These are phyloP conservation scores for Anser cygnoides DNA, from an alignment of 2,113 vertebrate genomes.

Conservation along the genomic window DNA sequence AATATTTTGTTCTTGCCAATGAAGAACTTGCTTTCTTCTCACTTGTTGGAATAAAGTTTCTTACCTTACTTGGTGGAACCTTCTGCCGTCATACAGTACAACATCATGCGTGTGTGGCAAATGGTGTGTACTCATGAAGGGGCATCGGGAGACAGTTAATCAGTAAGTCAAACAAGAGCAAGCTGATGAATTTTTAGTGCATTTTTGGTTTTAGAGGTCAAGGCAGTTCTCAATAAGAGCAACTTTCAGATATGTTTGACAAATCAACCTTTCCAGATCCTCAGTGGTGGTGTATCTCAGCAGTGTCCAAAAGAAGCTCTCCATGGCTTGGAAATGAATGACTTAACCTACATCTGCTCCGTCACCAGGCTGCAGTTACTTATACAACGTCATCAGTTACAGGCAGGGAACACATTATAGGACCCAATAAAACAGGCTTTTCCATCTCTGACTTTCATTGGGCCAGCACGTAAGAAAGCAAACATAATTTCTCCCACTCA, in stretches of 20 bases:
- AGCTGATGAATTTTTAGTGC: background rate
- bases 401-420: background rate
- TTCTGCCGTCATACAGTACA: rapidly evolving
- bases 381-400: background rate
- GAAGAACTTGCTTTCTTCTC: background rate
- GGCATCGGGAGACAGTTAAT: background rate
- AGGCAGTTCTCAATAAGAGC: background rate
- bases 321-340: background rate
- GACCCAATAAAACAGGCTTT: background rate
- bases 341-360: background rate
- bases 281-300: background rate
- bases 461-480: background rate
- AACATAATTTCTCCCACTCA: background rate
- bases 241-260: background rate
- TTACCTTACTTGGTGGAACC: background rate
- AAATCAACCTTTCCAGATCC: background rate
- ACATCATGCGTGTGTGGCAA: rapidly evolving
- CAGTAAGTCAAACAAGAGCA: background rate
- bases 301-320: background rate
- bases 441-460: background rate
- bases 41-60: background rate
- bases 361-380: background rate
- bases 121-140: background rate
- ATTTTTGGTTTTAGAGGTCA: background rate
- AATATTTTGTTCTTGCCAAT: background rate